A percentile compares a stretch with the other conserved stretches of the same genome.
Evolutionary conservation across 2,797 vertebrate species (phyloP).

Genomic region (Mycteria americana): DNA sequence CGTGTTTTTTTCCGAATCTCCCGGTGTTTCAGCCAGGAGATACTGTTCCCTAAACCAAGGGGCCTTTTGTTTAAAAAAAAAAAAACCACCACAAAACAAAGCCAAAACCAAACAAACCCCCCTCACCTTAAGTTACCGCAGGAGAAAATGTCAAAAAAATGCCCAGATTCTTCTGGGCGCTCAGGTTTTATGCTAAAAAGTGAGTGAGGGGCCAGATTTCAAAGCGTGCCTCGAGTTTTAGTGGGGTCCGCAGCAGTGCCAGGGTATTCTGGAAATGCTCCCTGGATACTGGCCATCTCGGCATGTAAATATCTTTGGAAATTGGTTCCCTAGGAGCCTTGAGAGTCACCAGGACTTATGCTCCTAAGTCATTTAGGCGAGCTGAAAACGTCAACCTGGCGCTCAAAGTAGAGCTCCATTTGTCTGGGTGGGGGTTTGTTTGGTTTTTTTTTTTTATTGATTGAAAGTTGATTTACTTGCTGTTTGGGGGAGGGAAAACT

Average conservation of each 20-base stretch:
- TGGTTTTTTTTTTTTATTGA: not conserved
- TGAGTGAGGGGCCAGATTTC: not conserved
- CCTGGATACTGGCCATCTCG: not conserved
- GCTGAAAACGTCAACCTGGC: not conserved
- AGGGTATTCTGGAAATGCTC: not conserved
- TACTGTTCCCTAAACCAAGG: not conserved
- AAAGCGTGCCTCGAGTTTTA: rapidly evolving
- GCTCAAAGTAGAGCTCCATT: not conserved
- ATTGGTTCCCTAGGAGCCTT: not conserved
- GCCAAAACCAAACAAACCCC: not conserved
- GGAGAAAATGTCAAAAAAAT: not conserved
- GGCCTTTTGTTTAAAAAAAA: not conserved
- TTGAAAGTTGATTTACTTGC: not conserved
- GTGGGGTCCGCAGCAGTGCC: not conserved
- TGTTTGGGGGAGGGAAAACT: not conserved
- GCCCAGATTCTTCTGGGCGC: not conserved
- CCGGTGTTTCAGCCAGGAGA: not conserved
- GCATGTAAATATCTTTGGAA: not conserved
- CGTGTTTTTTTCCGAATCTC: not conserved
- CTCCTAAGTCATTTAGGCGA: not conserved
- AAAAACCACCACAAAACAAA: not conserved
- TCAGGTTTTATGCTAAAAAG: not conserved
- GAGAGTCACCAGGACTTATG: not conserved
- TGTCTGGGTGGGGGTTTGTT: not conserved
- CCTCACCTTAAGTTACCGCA: not conserved